phyloP scores from a whole-genome alignment of 2,888 invertebrate species.

The Drosophila recens region DNA sequence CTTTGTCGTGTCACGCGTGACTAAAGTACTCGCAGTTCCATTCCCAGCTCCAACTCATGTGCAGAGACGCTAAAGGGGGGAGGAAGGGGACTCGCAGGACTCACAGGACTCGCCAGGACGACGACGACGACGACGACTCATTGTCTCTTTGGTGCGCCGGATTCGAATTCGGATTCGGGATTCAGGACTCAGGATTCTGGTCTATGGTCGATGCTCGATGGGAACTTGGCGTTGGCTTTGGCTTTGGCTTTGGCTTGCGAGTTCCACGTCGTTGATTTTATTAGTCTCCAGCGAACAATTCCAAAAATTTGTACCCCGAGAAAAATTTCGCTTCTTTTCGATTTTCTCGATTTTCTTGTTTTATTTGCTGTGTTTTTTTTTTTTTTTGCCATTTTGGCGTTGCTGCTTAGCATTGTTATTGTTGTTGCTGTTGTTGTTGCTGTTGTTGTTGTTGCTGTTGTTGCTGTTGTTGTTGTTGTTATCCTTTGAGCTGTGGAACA shows the following conservation, averaged over 20 bases:
- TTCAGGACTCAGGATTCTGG: conserved; percentile 22
- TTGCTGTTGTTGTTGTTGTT: conserved; percentile 28
- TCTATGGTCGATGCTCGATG: conserved; percentile 77
- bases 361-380: conserved; percentile 24
- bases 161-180: neutral
- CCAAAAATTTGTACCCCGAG: conserved; percentile 82
- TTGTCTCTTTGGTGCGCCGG: conserved; percentile 63
- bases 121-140: conserved; percentile 69
- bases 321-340: conserved; percentile 63
- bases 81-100: neutral
- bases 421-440: no score
- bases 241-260: conserved; percentile 66
- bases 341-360: conserved; percentile 17
- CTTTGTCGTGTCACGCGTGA: conserved; percentile 4
- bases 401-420: conserved; percentile 53
- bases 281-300: conserved; percentile 85
- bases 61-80: conserved; percentile 35
- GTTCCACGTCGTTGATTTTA: conserved; percentile 85
- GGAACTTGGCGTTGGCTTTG: no score
- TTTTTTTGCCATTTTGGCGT: conserved; percentile 28
- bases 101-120: conserved; percentile 22
- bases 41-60: conserved; percentile 31
- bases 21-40: neutral
- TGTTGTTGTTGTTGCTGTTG: no score
- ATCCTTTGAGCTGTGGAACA: conserved; percentile 29